phyloP scores from a whole-genome alignment of 2,797 vertebrate genomes.

The Pagetopsis macropterus region DNA sequence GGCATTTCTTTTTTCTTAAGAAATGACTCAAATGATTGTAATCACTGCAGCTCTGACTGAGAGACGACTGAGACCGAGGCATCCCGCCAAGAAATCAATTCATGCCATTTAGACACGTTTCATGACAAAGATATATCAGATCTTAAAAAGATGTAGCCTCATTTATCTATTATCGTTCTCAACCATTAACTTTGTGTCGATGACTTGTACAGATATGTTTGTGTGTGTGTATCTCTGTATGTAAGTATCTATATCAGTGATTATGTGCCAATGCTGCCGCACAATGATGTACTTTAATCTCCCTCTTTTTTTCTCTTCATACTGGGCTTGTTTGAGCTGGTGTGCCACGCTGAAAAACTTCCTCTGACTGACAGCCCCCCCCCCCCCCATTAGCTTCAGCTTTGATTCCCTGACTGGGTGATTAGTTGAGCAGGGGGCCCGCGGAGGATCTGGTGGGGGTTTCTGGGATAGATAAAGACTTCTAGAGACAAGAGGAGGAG shows the following conservation, averaged over 20 bases:
- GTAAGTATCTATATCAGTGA: not conserved
- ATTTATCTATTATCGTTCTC: not conserved
- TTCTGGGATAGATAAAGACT: constrained; percentile 38
- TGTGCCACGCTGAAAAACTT: constrained; percentile 46
- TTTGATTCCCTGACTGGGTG: constrained; percentile 66
- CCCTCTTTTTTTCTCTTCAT: constrained; percentile 30
- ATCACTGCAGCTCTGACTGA: too few relatives aligned
- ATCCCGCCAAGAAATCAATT: too few relatives aligned
- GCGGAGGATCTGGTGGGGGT: constrained; percentile 11
- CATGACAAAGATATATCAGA: not conserved
- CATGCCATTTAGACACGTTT: too few relatives aligned
- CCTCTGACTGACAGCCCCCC: constrained; percentile 57
- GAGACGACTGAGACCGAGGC: too few relatives aligned
- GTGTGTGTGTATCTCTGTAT: too few relatives aligned
- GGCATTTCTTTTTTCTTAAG: too few relatives aligned
- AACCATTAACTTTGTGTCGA: not conserved
- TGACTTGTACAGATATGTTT: not conserved
- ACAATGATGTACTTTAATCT: constrained; percentile 19
- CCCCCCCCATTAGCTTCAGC: constrained; percentile 66
- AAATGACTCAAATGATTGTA: too few relatives aligned
- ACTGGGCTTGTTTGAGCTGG: constrained; percentile 50
- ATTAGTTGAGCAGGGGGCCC: constrained; percentile 68
- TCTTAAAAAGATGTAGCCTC: not conserved
- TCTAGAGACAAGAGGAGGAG: constrained; percentile 39
- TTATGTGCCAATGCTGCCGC: not conserved